Conservation (phyloP, 2,113 vertebrate species). For the Poecile atricapillus region DNA sequence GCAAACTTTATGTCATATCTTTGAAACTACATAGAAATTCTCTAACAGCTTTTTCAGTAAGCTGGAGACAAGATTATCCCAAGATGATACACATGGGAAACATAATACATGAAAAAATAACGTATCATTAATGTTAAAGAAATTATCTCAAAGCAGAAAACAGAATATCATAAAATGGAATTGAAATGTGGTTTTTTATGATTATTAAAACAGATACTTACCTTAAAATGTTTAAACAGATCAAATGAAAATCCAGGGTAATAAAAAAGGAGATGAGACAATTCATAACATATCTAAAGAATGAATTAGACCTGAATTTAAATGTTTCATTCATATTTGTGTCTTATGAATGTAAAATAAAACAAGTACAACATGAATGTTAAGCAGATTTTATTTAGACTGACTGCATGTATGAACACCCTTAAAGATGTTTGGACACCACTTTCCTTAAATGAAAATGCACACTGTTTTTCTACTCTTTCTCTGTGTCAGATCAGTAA, state of each 20-base stretch:
- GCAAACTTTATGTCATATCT: neutral
- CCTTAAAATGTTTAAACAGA: neutral
- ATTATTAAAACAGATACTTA: constrained; percentile 7
- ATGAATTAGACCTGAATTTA: neutral
- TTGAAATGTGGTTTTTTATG: neutral
- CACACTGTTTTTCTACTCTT: neutral
- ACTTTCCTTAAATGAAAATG: neutral
- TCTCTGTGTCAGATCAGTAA: neutral
- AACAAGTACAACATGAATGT: neutral
- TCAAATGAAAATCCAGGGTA: neutral
- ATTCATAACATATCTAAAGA: neutral
- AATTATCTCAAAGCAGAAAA: neutral
- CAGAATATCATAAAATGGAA: neutral
- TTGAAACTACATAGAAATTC: neutral
- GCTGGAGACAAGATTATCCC: neutral
- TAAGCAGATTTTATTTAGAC: neutral
- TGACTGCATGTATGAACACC: neutral
- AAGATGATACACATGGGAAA: neutral
- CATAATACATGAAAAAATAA: neutral
- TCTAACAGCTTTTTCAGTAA: neutral
- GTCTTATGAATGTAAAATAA: constrained; percentile 19
- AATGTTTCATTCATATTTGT: neutral
- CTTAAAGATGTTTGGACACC: neutral
- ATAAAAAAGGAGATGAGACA: constrained; percentile 7
- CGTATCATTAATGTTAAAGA: neutral